Percentiles rank a stretch among this genome's conserved stretches.
Conservation (phyloP, 2,888 invertebrate species). For the Cistogaster globosa region DNA sequence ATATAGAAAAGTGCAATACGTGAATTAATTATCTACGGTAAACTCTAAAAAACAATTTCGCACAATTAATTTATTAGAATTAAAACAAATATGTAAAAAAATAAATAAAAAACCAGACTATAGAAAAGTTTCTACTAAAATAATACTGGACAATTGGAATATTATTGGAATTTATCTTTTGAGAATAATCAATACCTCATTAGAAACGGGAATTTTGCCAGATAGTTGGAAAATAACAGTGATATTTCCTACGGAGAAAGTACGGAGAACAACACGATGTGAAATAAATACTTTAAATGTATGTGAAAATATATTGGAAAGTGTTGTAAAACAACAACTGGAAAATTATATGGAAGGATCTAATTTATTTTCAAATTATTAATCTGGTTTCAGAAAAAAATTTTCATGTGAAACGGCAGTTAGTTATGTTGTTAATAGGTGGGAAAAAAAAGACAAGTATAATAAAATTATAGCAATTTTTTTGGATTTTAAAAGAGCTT, state of each 20-base stretch:
- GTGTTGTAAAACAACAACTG: too few species aligned
- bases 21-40: not conserved
- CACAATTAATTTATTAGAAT: not conserved
- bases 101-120: not conserved
- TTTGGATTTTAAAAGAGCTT: too few species aligned
- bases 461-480: too few species aligned
- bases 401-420: too few species aligned
- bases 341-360: not conserved
- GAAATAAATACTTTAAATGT: not conserved
- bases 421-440: too few species aligned
- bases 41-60: not conserved
- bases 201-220: not conserved
- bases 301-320: not conserved
- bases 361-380: not conserved
- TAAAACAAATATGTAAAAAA: not conserved
- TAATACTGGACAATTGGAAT: not conserved
- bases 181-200: not conserved
- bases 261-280: not conserved
- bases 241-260: not conserved
- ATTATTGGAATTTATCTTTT: not conserved
- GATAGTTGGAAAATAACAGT: not conserved
- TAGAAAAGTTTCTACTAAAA: not conserved
- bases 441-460: too few species aligned
- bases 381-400: too few species aligned
- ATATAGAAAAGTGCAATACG: constrained; percentile 5